phyloP scores from a whole-genome alignment of 2,113 vertebrate species.

The Arvicanthis niloticus region DNA sequence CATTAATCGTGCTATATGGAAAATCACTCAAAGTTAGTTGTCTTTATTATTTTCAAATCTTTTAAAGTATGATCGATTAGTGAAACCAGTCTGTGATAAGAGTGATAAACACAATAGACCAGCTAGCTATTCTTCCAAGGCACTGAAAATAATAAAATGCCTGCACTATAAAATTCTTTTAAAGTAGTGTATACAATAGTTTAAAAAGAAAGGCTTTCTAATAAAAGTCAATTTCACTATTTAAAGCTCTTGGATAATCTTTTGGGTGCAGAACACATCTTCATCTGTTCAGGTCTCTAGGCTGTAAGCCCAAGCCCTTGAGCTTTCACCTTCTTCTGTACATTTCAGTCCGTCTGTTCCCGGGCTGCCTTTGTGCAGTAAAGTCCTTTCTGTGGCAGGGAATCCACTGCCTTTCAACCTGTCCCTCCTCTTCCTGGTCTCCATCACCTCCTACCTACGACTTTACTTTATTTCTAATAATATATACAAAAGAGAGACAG shows the following conservation, averaged over 20 bases:
- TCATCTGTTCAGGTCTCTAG: neutral
- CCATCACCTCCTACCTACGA: neutral
- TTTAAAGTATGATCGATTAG: neutral
- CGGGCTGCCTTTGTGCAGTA: neutral
- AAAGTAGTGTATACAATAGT: neutral
- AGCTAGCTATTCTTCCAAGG: neutral
- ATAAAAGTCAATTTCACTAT: neutral
- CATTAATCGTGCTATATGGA: neutral
- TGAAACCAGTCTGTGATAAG: neutral
- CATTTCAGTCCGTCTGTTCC: neutral
- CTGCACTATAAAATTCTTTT: neutral
- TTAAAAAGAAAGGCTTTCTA: neutral
- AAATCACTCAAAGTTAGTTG: neutral
- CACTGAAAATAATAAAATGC: neutral
- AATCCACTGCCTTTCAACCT: neutral
- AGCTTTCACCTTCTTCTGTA: neutral
- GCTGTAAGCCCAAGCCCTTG: neutral
- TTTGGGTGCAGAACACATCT: neutral
- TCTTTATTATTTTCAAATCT: neutral
- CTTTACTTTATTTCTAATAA: neutral
- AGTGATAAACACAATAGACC: neutral
- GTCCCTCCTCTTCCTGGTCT: neutral
- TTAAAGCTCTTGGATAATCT: neutral
- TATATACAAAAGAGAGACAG: neutral
- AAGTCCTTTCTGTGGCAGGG: neutral